phyloP scores from a whole-genome alignment of 2,797 vertebrate species.

The Telmatherina bonti region DNA sequence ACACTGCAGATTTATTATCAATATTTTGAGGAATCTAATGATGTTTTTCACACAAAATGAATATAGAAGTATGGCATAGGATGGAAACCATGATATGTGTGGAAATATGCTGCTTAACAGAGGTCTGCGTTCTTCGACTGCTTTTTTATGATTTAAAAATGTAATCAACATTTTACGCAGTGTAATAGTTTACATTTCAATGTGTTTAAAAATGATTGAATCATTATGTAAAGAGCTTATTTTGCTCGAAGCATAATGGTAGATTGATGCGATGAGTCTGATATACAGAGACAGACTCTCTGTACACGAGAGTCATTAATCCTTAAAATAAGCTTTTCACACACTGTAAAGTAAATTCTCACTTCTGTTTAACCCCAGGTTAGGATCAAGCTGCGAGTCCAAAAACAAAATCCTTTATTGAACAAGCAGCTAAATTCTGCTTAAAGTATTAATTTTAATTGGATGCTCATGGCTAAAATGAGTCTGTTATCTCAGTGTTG shows the following conservation, averaged over 20 bases:
- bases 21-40: no score
- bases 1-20: no score
- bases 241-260: neutral
- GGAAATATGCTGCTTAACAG: no score
- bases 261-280: neutral
- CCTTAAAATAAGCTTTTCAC: slow-evolving; percentile 19
- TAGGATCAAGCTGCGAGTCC: slow-evolving; percentile 15
- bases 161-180: no score
- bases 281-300: neutral
- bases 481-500: slow-evolving; percentile 46
- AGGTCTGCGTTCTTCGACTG: no score
- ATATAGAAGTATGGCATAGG: no score
- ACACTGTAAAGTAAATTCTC: slow-evolving; percentile 1
- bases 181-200: no score
- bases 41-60: no score
- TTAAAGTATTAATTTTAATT: slow-evolving; percentile 3
- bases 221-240: neutral
- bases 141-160: no score
- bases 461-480: slow-evolving; percentile 15
- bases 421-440: slow-evolving; percentile 9
- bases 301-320: slow-evolving; percentile 13
- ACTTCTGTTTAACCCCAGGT: slow-evolving; percentile 21
- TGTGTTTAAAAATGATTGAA: neutral
- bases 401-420: neutral
- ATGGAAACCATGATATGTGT: no score